Conservation (phyloP, 2,797 vertebrate genomes). For the Cottoperca gobio region DNA sequence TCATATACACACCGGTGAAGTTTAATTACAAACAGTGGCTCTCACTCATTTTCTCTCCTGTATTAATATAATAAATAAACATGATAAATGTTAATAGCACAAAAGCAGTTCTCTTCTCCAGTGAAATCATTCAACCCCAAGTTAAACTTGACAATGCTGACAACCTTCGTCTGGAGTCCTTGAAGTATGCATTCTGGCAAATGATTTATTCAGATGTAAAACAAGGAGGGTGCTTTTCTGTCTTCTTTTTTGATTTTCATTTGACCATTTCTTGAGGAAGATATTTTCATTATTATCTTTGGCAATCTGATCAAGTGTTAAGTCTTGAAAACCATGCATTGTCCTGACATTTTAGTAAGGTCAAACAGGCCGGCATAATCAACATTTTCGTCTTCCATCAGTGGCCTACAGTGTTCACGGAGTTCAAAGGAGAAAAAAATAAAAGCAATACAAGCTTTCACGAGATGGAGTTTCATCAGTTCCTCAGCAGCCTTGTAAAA, state of each 20-base stretch:
- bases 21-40: constrained; percentile 64
- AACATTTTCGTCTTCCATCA: background rate
- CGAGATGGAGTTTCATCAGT: constrained; percentile 15
- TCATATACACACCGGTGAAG: constrained; percentile 42
- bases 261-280: background rate
- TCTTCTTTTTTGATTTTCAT: background rate
- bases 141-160: constrained; percentile 18
- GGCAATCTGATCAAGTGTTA: background rate
- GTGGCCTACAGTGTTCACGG: background rate
- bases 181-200: constrained; percentile 14
- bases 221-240: background rate
- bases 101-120: constrained; percentile 11
- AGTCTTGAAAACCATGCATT: constrained; percentile 13
- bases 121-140: constrained; percentile 27
- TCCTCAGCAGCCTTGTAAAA: background rate
- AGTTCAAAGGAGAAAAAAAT: constrained; percentile 5
- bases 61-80: constrained; percentile 25
- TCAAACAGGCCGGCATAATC: background rate
- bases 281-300: background rate
- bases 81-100: constrained; percentile 46
- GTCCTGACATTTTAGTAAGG: background rate
- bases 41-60: constrained; percentile 25
- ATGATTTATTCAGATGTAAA: constrained; percentile 17
- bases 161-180: constrained; percentile 12
- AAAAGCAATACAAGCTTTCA: background rate